Evolutionary conservation across 2,797 vertebrate genomes (phyloP).

Genomic region (Danio jaintianensis): DNA sequence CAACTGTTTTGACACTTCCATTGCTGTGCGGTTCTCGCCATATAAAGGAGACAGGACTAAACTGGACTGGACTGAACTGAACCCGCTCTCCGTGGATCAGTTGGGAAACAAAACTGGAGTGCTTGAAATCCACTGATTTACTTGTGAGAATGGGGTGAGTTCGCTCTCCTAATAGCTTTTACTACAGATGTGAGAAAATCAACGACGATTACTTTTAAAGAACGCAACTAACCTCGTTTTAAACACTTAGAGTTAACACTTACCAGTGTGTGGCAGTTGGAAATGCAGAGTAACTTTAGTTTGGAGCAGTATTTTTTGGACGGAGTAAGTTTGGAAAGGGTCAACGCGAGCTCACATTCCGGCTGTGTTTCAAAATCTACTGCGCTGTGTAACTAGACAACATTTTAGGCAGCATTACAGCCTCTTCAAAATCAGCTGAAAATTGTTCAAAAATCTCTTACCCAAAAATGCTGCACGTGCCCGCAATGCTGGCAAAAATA

Average conservation of each 20-base stretch:
- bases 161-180: background rate
- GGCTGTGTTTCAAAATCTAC: background rate
- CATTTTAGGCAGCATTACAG: background rate
- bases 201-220: background rate
- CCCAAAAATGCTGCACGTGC: background rate
- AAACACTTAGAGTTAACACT: background rate
- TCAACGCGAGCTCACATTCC: background rate
- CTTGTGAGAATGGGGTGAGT: slow-evolving; percentile 59
- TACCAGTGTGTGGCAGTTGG: background rate
- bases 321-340: slow-evolving; percentile 21
- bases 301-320: background rate
- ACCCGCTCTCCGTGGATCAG: background rate
- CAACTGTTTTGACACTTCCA: slow-evolving; percentile 17
- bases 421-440: background rate
- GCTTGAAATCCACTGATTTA: slow-evolving; percentile 11
- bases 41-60: background rate
- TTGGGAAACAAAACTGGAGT: background rate
- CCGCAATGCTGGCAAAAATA: background rate
- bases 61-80: background rate
- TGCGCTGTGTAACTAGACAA: background rate
- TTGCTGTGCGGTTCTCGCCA: background rate
- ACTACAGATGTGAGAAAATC: background rate
- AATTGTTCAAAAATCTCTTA: background rate
- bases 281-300: slow-evolving; percentile 8
- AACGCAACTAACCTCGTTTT: background rate